Base-by-base conservation (phyloP, 2,113 vertebrate genomes). In the Clinocottus analis region DNA sequence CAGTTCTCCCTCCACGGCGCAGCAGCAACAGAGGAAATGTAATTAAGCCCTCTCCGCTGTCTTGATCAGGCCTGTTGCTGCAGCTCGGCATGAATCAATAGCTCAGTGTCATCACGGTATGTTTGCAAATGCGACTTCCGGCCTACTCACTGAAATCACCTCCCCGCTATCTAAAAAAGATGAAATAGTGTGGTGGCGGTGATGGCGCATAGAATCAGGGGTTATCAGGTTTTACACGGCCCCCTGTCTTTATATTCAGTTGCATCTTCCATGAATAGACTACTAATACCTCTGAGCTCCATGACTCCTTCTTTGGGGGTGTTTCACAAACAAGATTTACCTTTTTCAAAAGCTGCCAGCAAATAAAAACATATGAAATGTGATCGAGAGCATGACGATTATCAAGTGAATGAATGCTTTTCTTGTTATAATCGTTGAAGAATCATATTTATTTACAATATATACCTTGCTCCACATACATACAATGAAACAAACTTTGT, bases 1-100 rank as follows among this genome's bases (percentile, higher is more conserved):
- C 41, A 37, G 33, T 62, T 74, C 29, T 69, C 25, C 68, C 35
- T 31, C 31, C 58, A 12, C 77, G 83, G 69, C 7, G 7, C 79
- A 72, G 68, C 65, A 63, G 31, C 64, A 43, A 31, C 13, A 61
- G 58, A 68, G 51, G 35, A 72, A 85, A 85, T 83, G 41, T 72
- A 43, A 86, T 85, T 73, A 81, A 73, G 78, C 59, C 37, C 27
- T 55, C 66, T 53, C 51, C 41, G 53, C 63, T 49, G 25, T 81
- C 70, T 81, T 41, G 29, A 82, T 51, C 69, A 76, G 59, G 45
- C 33, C 25, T 70, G 72, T 70, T 76, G 60, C 75, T 68, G 61
- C 9, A 1, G 56, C 72, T 60, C 55, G 60, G 58, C 76, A 67
- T 71, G 67, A 86, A 82, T 85, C 87, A 58, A 70, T 84, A 85